Percentiles rank a stretch among this genome's conserved stretches.
phyloP scores from a whole-genome alignment of 2,113 vertebrate genomes.

The Addax nasomaculatus region DNA sequence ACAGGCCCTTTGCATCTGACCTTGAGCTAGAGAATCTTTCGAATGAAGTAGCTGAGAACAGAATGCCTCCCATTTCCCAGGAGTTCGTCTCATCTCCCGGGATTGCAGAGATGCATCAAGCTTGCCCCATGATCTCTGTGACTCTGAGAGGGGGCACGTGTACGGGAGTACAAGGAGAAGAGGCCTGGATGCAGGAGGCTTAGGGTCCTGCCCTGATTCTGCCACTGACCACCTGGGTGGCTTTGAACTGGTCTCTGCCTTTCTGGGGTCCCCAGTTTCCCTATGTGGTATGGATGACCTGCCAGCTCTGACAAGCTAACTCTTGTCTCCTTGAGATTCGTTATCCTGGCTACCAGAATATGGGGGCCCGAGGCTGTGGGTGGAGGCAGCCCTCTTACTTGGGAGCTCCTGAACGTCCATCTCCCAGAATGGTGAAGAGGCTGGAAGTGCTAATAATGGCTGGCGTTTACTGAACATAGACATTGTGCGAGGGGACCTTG shows the following conservation, averaged over 20 bases:
- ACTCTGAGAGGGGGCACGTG: neutral
- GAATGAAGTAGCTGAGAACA: slow-evolving; percentile 64
- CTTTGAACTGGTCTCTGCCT: neutral
- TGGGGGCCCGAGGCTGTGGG: neutral
- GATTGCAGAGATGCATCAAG: neutral
- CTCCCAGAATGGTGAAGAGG: neutral
- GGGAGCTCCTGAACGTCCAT: neutral
- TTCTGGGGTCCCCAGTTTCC: neutral
- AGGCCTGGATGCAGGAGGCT: neutral
- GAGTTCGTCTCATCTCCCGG: slow-evolving; percentile 39
- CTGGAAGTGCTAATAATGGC: neutral
- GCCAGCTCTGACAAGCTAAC: neutral
- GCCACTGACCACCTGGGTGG: neutral
- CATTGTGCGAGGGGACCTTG: neutral
- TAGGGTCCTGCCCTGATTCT: neutral
- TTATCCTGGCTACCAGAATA: neutral
- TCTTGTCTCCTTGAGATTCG: neutral
- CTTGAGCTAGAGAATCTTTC: slow-evolving; percentile 66
- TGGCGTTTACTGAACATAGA: neutral
- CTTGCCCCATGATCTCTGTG: neutral
- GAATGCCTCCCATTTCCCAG: slow-evolving; percentile 62
- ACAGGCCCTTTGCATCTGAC: slow-evolving; percentile 40
- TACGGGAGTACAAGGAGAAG: neutral
- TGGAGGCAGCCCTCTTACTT: neutral
- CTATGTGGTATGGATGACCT: neutral